phyloP scores from a whole-genome alignment of 1,140 invertebrate genomes.

The Marisa cornuarietis region DNA sequence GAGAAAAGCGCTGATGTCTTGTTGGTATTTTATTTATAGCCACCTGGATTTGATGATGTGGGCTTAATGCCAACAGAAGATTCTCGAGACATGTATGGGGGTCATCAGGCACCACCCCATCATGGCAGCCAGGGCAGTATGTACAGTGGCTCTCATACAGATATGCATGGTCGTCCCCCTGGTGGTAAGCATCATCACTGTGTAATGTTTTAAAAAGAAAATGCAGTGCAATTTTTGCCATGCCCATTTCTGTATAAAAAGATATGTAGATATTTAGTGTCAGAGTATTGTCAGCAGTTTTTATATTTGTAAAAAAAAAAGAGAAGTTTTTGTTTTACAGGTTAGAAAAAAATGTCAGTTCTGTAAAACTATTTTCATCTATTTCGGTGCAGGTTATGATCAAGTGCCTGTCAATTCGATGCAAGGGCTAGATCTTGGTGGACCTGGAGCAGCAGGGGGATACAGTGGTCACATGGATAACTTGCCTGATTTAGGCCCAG shows the following conservation, averaged over 20 bases:
- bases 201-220: too few relatives aligned
- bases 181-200: conserved; percentile 12
- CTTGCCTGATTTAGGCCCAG: conserved; percentile 81
- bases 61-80: conserved; percentile 93
- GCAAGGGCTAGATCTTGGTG: conserved; percentile 91
- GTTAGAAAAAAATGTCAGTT: neutral
- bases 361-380: neutral
- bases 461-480: conserved; percentile 81
- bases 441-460: conserved; percentile 73
- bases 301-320: neutral
- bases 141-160: conserved; percentile 52
- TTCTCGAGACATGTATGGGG: conserved; percentile 81
- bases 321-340: neutral
- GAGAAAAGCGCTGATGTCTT: too few relatives aligned
- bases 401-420: conserved; percentile 96
- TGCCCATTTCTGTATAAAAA: too few relatives aligned
- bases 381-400: conserved; percentile 82
- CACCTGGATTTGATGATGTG: conserved; percentile 61
- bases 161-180: conserved; percentile 49
- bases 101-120: conserved; percentile 68
- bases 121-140: conserved; percentile 58
- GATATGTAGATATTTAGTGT: too few relatives aligned
- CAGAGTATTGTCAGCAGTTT: neutral
- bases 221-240: too few relatives aligned
- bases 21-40: conserved; percentile 38